Conservation (phyloP, 1,140 invertebrate genomes). For the Achatina immaculata region DNA sequence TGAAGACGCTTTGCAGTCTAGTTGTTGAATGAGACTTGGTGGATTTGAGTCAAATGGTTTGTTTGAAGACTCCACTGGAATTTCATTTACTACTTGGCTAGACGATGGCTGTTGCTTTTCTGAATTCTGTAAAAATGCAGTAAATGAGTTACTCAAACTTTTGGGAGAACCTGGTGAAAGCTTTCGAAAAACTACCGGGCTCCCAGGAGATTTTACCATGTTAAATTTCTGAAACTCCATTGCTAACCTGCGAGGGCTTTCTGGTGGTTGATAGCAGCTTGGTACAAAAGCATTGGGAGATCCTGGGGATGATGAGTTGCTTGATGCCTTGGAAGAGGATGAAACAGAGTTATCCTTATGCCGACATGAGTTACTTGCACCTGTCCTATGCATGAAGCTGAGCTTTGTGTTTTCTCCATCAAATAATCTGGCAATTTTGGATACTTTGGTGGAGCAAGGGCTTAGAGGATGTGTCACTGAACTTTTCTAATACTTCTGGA, state of each 20-base stretch:
- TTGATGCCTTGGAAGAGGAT: background rate
- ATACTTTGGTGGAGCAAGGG: slow-evolving; percentile 4
- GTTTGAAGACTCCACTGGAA: background rate
- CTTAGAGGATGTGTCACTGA: slow-evolving; percentile 40
- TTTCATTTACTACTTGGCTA: background rate
- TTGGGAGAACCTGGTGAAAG: slow-evolving; percentile 6
- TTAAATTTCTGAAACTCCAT: slow-evolving; percentile 29
- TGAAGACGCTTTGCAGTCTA: background rate
- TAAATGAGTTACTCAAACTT: background rate
- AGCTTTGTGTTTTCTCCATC: slow-evolving; percentile 10
- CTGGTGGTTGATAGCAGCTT: slow-evolving; percentile 22
- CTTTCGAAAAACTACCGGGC: background rate
- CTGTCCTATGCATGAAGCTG: background rate
- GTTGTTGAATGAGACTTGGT: background rate
- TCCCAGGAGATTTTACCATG: background rate
- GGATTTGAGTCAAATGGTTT: background rate
- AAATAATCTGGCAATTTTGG: slow-evolving; percentile 13
- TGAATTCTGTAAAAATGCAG: background rate
- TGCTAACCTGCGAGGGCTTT: slow-evolving; percentile 23
- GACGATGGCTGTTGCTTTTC: background rate
- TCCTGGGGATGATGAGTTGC: slow-evolving; percentile 5
- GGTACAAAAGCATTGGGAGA: slow-evolving; percentile 12
- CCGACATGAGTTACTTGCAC: background rate
- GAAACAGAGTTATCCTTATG: slow-evolving; percentile 6
- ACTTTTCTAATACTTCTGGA: slow-evolving; percentile 61